A percentile compares a stretch with the other conserved stretches of the same genome.
Evolutionary conservation across 53 echinoderm and acorn worm genomes (phyloP).

Genomic region (Zoroaster sp.): DNA sequence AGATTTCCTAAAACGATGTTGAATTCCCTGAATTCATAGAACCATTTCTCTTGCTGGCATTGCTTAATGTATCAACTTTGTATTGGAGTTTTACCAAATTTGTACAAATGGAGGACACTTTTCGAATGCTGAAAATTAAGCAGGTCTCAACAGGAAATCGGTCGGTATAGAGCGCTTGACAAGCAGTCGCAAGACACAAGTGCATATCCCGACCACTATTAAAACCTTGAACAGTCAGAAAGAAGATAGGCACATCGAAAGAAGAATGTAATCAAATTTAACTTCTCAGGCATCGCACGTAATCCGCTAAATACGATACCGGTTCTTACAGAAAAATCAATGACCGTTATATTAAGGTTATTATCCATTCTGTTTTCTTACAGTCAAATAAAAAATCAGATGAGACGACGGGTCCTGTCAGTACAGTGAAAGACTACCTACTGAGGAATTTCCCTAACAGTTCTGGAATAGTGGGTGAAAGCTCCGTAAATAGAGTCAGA

Average conservation of each 20-base stretch:
- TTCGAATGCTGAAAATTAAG: background rate
- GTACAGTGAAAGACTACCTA: background rate
- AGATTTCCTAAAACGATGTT: too few relatives aligned
- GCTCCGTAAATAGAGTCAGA: conserved; percentile 21
- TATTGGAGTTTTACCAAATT: too few relatives aligned
- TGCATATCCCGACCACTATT: background rate
- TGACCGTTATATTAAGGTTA: too few relatives aligned
- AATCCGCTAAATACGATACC: too few relatives aligned
- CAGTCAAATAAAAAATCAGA: conserved; percentile 12
- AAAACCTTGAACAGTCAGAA: background rate
- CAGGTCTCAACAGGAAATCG: background rate
- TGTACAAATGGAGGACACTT: too few relatives aligned
- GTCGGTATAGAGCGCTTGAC: background rate
- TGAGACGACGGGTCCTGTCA: background rate
- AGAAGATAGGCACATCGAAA: background rate
- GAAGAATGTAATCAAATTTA: too few relatives aligned
- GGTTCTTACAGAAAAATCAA: too few relatives aligned
- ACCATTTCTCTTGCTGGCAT: too few relatives aligned
- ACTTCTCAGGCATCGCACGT: too few relatives aligned
- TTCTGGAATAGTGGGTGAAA: background rate
- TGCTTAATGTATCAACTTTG: too few relatives aligned
- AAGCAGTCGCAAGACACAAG: background rate
- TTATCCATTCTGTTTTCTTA: too few relatives aligned
- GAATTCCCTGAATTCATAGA: too few relatives aligned
- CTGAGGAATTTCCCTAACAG: conserved; percentile 7